Evolutionary conservation across 2,113 vertebrate genomes (phyloP), one percentile per base, ranked within the genome.

Genomic region (Numenius arquata): DNA sequence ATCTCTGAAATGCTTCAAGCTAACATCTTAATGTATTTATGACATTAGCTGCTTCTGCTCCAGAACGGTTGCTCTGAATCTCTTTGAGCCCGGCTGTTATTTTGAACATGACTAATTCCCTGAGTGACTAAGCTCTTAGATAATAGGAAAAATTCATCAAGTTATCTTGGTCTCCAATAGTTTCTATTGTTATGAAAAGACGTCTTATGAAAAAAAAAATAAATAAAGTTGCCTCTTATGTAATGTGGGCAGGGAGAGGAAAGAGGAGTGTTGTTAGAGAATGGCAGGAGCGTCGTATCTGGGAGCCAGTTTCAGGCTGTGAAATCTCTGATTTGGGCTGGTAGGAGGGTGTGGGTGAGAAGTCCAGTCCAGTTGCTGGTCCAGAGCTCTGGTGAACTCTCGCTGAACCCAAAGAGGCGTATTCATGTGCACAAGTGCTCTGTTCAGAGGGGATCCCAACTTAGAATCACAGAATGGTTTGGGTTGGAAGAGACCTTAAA

Each of bases 31-130:
- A 88, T 95, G 77, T 90, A 47, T 94, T 96, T 73, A 73, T 95
- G 92, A 95, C 74, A 96, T 82, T 77, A 96, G 77, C 89, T 94
- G 88, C 92, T 96, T 61, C 92, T 93, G 85, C 95, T 97, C 90
- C 94, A 88, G 85, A 95, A 85, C 29, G 36, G 85, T 92, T 94
- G 94, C 83, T 95, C 86, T 55, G 91, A 96, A 95, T 96, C 74
- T 95, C 97, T 96, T 90, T 76, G 93, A 88, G 73, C 91, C 56
- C 70, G 82, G 89, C 95, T 97, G 95, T 95, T 96, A 92, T 97
- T 97, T 94, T 95, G 84, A 97, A 96, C 85, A 94, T 97, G 97
- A 97, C 90, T 97, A 97, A 95, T 97, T 97, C 94, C 92, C 65
- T 11, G 41, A 94, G 41, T 97, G 94, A 96, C 96, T 96, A 97